phyloP scores from a whole-genome alignment of 2,888 invertebrate species.

The Catocala sponsa region DNA sequence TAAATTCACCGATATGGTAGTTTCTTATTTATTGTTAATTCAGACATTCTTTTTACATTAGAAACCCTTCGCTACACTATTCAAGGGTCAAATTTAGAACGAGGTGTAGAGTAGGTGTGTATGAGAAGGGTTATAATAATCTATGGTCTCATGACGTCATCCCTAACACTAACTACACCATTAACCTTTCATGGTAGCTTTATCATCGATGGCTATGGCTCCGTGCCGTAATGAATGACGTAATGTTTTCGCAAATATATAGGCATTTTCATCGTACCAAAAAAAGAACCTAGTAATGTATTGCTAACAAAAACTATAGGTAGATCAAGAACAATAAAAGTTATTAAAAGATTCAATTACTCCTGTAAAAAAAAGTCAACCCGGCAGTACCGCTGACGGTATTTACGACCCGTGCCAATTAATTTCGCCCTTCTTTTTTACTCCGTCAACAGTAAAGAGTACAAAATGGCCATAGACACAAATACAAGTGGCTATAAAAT shows the following conservation, averaged over 20 bases:
- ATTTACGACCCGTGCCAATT: slow-evolving; percentile 72
- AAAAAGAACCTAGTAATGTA: not conserved
- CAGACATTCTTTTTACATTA: slow-evolving; percentile 44
- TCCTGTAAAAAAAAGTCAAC: slow-evolving; percentile 56
- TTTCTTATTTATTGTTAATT: slow-evolving; percentile 53
- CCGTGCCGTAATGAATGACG: slow-evolving; percentile 10
- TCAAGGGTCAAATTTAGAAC: slow-evolving; percentile 34
- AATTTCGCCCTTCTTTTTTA: slow-evolving; percentile 76
- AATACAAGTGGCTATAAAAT: slow-evolving; percentile 88
- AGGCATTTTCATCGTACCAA: not conserved
- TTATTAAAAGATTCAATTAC: slow-evolving; percentile 52
- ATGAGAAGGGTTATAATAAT: slow-evolving; percentile 41
- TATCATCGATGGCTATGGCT: slow-evolving; percentile 18
- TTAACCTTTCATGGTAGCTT: slow-evolving; percentile 45
- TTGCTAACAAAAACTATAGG: not conserved
- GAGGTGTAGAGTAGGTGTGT: slow-evolving; percentile 39
- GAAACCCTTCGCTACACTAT: slow-evolving; percentile 30
- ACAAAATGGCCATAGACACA: slow-evolving; percentile 85
- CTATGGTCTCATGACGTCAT: slow-evolving; percentile 33
- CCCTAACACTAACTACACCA: slow-evolving; percentile 45
- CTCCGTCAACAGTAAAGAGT: slow-evolving; percentile 81
- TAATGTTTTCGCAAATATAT: slow-evolving; percentile 6
- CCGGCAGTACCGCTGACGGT: slow-evolving; percentile 57
- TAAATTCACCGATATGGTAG: slow-evolving; percentile 52
- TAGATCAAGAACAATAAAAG: slow-evolving; percentile 28